Base-by-base conservation (phyloP, 2,797 vertebrate species). In the Falco rusticolus region DNA sequence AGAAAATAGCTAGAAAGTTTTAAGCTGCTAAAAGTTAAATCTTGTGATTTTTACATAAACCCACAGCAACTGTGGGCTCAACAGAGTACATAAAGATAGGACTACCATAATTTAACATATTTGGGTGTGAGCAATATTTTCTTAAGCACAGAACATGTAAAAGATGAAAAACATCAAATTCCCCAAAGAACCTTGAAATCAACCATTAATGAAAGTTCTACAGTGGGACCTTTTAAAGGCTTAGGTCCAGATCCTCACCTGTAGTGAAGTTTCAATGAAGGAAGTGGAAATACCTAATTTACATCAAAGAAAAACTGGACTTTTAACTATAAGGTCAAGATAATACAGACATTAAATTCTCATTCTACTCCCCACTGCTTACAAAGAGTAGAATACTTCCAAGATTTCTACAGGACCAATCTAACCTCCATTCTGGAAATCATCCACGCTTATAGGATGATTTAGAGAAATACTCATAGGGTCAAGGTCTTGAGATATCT, bases 21-120 rank as follows among this genome's bases (percentile, higher is more conserved):
- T 94, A 94, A 89, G 65, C 29, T 93, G 50, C 59, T 45, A 33
- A 37, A 71, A 95, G 28, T 72, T 85, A 86, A 63, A 95, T 90
- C 50, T 56, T 76, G 33, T 16, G 4, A 31, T 61, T 77, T 95
- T 53, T 90, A 88, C 37, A 26, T 51, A 53, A 84, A 94, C 86
- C 45, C 45, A 79, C 47, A 31, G 26, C 45, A 94, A 47, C 16
- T 37, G 33, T 87, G 56, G 24, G 13, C 21, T 70, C 19, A 69
- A 24, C 7, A 76, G 12, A 64, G 28, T 59, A 47, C 47, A 69
- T 28, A 69, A 72, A 75, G 45, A 69, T 22, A 90, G 10, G 48
- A 61, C 34, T 76, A 59, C 14, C 8, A 29, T 63, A n/a, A 59
- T 29, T 93, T 66, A 68, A 76, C 13, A 10, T 75, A 82, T 33